Conservation (phyloP, 2,113 vertebrate species). For the Progne subis region DNA sequence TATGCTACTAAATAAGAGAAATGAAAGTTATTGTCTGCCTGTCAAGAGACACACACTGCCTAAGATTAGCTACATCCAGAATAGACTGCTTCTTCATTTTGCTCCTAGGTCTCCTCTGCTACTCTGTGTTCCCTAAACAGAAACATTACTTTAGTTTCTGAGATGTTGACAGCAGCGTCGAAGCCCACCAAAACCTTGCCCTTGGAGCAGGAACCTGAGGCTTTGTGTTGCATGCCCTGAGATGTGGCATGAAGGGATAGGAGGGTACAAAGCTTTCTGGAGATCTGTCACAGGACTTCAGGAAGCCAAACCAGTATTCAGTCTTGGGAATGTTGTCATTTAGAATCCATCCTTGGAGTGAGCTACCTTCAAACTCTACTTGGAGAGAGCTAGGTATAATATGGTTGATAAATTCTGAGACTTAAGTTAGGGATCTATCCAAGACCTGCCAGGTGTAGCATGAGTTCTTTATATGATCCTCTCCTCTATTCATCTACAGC, state of each 20-base stretch:
- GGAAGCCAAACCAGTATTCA: not conserved
- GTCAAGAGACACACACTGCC: not conserved
- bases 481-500: not conserved
- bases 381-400: not conserved
- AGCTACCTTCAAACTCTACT: not conserved
- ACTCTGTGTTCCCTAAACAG: not conserved
- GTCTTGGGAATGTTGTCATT: not conserved
- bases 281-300: not conserved
- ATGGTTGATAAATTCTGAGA: not conserved
- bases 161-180: not conserved
- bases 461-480: not conserved
- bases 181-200: not conserved
- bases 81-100: not conserved
- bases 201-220: not conserved
- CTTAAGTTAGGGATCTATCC: not conserved
- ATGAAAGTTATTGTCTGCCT: not conserved
- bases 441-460: fast-evolving
- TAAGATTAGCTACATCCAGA: not conserved
- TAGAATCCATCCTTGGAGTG: not conserved
- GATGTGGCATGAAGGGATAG: not conserved
- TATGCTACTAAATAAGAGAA: not conserved
- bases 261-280: not conserved
- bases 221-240: not conserved
- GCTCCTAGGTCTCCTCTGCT: not conserved
- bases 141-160: not conserved